Conservation (phyloP, 23 tunicate genomes). For the Oikopleura albicans region DNA sequence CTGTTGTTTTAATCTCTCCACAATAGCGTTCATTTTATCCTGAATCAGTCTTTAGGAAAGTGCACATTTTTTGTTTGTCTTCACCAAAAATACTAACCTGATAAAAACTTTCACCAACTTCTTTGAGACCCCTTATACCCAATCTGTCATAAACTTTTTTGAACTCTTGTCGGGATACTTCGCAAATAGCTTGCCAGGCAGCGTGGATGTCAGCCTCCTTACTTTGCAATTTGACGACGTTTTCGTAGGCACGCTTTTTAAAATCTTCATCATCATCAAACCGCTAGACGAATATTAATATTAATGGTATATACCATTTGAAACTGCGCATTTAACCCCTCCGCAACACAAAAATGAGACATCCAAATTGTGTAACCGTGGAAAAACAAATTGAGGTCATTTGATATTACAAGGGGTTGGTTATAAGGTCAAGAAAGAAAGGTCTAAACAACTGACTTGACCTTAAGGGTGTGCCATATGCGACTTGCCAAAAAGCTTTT, state of each 20-base stretch:
- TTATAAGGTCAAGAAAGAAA: no score
- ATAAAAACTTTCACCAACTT: slow-evolving; percentile 78
- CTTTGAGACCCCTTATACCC: slow-evolving; percentile 29
- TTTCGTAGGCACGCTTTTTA: slow-evolving; percentile 67
- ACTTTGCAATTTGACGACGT: slow-evolving; percentile 66
- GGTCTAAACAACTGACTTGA: no score
- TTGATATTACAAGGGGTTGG: no score
- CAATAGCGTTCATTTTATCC: slow-evolving; percentile 38
- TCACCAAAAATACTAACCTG: not conserved
- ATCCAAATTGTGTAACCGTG: no score
- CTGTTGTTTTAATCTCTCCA: slow-evolving; percentile 31
- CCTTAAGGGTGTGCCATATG: no score
- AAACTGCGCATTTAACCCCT: not conserved
- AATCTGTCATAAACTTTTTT: slow-evolving; percentile 45
- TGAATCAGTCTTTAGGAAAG: not conserved
- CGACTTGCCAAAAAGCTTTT: no score
- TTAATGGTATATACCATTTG: no score
- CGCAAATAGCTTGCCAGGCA: slow-evolving; percentile 83
- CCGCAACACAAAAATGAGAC: no score
- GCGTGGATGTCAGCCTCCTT: slow-evolving; percentile 37
- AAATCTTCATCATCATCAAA: slow-evolving; percentile 70
- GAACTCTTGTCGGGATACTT: slow-evolving; percentile 74
- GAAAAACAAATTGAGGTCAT: no score
- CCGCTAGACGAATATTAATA: slow-evolving; percentile 15
- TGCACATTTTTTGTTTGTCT: not conserved